Evolutionary conservation across 2,113 vertebrate species (phyloP), one percentile per base, ranked within the genome.

Genomic region (Podarcis cretensis): DNA sequence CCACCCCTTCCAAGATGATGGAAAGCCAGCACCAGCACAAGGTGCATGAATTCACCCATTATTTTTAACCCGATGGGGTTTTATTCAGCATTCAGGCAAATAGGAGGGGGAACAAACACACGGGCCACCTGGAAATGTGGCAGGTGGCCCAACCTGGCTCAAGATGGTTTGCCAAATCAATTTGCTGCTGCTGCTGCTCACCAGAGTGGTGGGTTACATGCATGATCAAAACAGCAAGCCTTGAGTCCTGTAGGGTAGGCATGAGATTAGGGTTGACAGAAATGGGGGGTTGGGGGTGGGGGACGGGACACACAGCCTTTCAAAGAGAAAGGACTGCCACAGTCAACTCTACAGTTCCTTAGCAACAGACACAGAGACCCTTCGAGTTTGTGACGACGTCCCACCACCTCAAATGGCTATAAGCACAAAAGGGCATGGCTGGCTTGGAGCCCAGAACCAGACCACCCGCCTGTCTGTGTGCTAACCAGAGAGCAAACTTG

Each of bases 11-110:
- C 48, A 14, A 23, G 20, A 13, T 1, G 12, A 35, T 59, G 48
- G 54, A 74, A 59, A 84, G 20, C 1, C 40, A 12, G 6, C 23
- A 32, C 6, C 32, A 30, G 5, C 23, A 8, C 21, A 27, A 6
- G 23, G 71, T 63, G 71, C 27, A 12, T 27, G 71, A 75, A 85
- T 25, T 13, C 74, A 85, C 30, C 5, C 18, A 35, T 91, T 94
- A 94, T 96, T 94, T 94, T 93, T 92, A 94, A 90, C 81, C 83
- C 27, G 65, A 5, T 5, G 59, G 68, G 0, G 30, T 69, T 87
- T 59, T 80, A 90, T 25, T 48, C 89, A 92, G 93, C 87, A 48
- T 0, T 0, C 43, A 1, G 20, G 69, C 93, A 30, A 76, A 8
- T 0, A 3, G 93, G 93, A 92, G 89, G 0, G 0, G 78, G 91